These are phyloP conservation scores for Homarus gammarus DNA, from an alignment of 2,888 invertebrate genomes.

Conservation along the genomic window DNA sequence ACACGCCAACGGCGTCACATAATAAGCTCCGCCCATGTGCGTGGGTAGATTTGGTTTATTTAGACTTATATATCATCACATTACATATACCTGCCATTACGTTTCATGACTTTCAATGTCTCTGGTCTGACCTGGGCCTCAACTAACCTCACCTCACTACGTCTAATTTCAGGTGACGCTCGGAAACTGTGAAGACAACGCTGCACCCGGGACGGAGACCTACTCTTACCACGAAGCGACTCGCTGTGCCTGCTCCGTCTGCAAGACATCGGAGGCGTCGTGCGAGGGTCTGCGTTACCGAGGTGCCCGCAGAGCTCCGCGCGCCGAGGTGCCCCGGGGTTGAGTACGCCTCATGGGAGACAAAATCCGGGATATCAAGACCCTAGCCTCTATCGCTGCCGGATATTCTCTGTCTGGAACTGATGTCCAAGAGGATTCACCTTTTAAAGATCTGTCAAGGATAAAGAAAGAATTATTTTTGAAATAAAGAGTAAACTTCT, in stretches of 20 bases:
- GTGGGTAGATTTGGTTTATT: no score
- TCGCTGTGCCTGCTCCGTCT: constrained; percentile 87
- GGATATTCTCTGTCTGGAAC: not conserved
- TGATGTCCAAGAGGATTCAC: not conserved
- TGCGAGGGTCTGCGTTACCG: constrained; percentile 84
- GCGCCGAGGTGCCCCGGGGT: constrained; percentile 48
- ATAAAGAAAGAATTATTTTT: not conserved
- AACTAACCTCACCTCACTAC: not conserved
- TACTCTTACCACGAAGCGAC: constrained; percentile 90
- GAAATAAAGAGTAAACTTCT: not conserved
- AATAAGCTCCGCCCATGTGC: no score
- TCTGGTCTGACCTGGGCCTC: not conserved
- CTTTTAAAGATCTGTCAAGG: not conserved
- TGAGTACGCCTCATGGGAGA: constrained; percentile 1
- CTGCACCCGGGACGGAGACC: constrained; percentile 84
- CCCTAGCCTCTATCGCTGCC: not conserved
- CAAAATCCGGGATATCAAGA: not conserved
- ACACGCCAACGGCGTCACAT: no score
- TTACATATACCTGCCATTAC: no score
- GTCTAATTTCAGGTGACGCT: constrained; percentile 84
- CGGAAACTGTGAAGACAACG: constrained; percentile 87
- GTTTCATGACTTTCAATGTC: not conserved
- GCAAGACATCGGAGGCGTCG: constrained; percentile 85
- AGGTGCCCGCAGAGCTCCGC: constrained; percentile 79
- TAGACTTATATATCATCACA: no score